Evolutionary conservation across 2,888 invertebrate species (phyloP).

Genomic region (Limenitis camilla): DNA sequence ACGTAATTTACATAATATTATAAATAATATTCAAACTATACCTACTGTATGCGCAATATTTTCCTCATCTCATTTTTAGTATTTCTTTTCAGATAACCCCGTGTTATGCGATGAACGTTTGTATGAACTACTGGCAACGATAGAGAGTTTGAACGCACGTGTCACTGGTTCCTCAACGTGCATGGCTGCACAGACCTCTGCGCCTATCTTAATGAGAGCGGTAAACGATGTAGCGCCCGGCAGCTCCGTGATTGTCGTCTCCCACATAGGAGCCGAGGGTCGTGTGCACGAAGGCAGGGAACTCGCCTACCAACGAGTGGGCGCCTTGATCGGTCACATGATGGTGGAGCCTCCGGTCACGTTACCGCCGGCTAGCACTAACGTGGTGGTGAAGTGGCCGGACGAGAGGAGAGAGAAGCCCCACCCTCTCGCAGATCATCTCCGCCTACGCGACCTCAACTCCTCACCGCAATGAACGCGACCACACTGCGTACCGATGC

Average conservation of each 20-base stretch:
- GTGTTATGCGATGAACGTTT: slow-evolving; percentile 84
- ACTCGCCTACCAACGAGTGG: slow-evolving; percentile 51
- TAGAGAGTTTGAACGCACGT: slow-evolving; percentile 82
- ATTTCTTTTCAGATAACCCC: slow-evolving; percentile 80
- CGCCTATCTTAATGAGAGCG: slow-evolving; percentile 51
- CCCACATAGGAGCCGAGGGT: slow-evolving; percentile 39
- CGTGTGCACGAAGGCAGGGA: slow-evolving; percentile 31
- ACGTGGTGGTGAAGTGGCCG: slow-evolving; percentile 64
- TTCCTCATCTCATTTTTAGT: slow-evolving; percentile 1
- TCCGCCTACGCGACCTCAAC: slow-evolving; percentile 54
- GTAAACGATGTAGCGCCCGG: slow-evolving; percentile 54
- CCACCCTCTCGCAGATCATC: slow-evolving; percentile 53
- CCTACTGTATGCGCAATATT: background rate
- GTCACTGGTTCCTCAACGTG: slow-evolving; percentile 80
- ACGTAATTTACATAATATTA: too few relatives aligned
- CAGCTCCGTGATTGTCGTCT: slow-evolving; percentile 47
- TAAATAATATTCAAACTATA: background rate
- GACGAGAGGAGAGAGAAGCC: slow-evolving; percentile 42
- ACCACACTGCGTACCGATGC: slow-evolving; percentile 27
- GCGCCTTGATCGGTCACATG: slow-evolving; percentile 54
- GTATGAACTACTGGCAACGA: slow-evolving; percentile 79
- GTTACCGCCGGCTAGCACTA: slow-evolving; percentile 47
- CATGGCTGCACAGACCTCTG: slow-evolving; percentile 46
- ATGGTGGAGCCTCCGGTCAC: slow-evolving; percentile 64
- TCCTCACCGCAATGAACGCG: slow-evolving; percentile 52